These are phyloP conservation scores for Trichonephila clavata DNA, from an alignment of 1,140 invertebrate species.

Conservation along the genomic window DNA sequence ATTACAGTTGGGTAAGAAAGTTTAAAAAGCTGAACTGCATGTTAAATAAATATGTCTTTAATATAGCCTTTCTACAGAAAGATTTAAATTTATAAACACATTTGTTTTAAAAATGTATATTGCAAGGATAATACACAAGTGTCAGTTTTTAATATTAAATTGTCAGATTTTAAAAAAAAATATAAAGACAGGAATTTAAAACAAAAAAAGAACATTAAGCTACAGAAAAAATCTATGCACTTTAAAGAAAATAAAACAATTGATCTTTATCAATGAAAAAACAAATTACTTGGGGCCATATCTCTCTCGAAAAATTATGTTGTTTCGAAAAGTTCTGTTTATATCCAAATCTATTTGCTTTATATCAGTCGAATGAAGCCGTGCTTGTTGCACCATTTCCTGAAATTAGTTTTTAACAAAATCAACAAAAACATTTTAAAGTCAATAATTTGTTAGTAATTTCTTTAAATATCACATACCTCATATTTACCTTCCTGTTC, in stretches of 20 bases:
- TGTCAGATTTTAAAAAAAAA: no score
- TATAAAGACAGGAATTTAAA: neutral
- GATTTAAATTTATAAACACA: no score
- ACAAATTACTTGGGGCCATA: constrained; percentile 92
- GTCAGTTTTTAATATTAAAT: no score
- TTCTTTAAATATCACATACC: constrained; percentile 79
- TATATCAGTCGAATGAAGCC: constrained; percentile 96
- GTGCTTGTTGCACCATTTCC: constrained; percentile 93
- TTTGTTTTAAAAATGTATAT: no score
- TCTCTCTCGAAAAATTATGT: constrained; percentile 95
- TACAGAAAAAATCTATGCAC: neutral
- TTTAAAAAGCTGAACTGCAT: no score
- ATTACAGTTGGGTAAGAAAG: no score
- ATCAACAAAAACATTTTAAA: neutral
- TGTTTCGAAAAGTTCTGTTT: constrained; percentile 98
- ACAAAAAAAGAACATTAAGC: neutral
- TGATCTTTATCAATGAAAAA: neutral
- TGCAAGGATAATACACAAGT: no score
- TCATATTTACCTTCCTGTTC: constrained; percentile 92
- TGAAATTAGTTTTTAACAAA: constrained; percentile 78
- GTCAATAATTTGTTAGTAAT: neutral
- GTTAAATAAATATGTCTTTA: no score
- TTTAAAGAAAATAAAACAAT: neutral
- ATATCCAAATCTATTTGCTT: constrained; percentile 99
- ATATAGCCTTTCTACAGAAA: no score